These are phyloP conservation scores for Spodoptera litura DNA, from an alignment of 1,140 invertebrate genomes.

Conservation along the genomic window DNA sequence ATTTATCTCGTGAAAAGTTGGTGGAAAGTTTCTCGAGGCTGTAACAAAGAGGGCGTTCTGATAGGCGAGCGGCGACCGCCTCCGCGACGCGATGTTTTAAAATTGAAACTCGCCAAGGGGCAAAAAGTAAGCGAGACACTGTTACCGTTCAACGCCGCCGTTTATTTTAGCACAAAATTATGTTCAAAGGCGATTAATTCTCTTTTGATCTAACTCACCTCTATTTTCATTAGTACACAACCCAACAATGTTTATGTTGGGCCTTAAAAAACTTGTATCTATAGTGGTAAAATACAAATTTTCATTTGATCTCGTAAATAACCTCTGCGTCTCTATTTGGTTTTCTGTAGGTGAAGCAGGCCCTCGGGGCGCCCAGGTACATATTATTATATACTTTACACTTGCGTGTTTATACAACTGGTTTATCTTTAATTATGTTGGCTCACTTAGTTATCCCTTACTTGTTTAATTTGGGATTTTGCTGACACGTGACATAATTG, in stretches of 20 bases:
- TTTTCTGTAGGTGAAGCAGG: neutral
- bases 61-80: constrained; percentile 46
- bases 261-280: neutral
- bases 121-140: constrained; percentile 62
- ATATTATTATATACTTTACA: constrained; percentile 32
- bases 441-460: constrained; percentile 44
- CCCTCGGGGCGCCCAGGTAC: neutral
- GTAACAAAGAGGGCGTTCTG: constrained; percentile 65
- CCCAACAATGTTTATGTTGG: neutral
- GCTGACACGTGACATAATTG: constrained; percentile 52
- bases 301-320: neutral
- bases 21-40: constrained; percentile 63
- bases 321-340: neutral
- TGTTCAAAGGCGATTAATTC: constrained; percentile 61
- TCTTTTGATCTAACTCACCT: constrained; percentile 57
- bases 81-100: constrained; percentile 55
- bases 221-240: constrained; percentile 51
- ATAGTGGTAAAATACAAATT: neutral
- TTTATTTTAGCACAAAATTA: constrained; percentile 65
- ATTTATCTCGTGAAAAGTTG: constrained; percentile 76
- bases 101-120: constrained; percentile 61
- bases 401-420: constrained; percentile 35
- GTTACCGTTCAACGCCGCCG: constrained; percentile 58
- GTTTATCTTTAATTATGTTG: constrained; percentile 55
- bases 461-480: constrained; percentile 58